A percentile compares a stretch with the other conserved stretches of the same genome.
Evolutionary conservation across 2,113 vertebrate species (phyloP).

Genomic region (Cynocephalus volans): DNA sequence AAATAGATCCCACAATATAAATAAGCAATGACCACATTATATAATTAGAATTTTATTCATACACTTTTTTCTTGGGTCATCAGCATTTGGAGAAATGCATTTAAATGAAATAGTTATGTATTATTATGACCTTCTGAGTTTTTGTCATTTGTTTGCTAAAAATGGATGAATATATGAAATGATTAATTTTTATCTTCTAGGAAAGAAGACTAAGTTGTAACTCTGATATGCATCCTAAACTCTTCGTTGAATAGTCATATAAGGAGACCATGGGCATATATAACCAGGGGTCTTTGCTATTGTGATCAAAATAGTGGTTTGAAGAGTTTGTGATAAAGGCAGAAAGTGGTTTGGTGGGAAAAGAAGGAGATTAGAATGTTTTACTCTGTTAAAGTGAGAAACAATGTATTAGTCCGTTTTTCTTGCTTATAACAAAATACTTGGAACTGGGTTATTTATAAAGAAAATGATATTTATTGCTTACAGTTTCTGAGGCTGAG

Average conservation of each 20-base stretch:
- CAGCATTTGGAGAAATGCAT: not conserved
- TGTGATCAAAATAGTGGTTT: constrained; percentile 8
- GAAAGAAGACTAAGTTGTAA: not conserved
- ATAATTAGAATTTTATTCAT: constrained; percentile 43
- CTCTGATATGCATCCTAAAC: not conserved
- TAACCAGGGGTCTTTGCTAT: not conserved
- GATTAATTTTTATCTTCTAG: not conserved
- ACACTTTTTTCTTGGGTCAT: not conserved
- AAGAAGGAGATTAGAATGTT: not conserved
- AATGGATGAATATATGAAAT: not conserved
- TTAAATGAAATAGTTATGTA: not conserved
- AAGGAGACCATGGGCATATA: not conserved
- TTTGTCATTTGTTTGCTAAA: not conserved
- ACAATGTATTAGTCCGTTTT: not conserved
- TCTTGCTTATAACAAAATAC: too few species aligned
- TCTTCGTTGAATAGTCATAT: not conserved
- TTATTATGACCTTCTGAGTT: not conserved
- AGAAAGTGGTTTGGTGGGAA: not conserved
- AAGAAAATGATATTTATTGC: too few species aligned
- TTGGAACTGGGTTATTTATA: too few species aligned
- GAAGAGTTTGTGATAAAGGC: not conserved
- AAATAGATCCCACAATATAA: not conserved
- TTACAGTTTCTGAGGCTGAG: too few species aligned
- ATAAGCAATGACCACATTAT: not conserved
- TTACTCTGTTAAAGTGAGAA: not conserved